phyloP scores from a whole-genome alignment of 2,888 invertebrate genomes.

The Metacarcinus magister region DNA sequence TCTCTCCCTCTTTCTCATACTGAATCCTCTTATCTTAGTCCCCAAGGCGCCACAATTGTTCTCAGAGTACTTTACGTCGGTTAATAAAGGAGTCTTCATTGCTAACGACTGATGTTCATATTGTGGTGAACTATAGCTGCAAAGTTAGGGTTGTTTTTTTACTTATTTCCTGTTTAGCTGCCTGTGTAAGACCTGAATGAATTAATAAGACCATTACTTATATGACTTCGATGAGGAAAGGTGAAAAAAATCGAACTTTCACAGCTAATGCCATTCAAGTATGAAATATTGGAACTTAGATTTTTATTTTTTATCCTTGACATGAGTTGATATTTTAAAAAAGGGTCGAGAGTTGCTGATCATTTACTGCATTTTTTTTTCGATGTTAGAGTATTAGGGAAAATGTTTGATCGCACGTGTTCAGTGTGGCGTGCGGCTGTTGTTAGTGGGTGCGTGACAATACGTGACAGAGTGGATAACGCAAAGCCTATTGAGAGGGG shows the following conservation, averaged over 20 bases:
- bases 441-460: neutral
- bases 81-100: neutral
- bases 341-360: too few relatives aligned
- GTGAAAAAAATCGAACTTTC: too few relatives aligned
- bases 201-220: too few relatives aligned
- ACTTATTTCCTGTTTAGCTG: too few relatives aligned
- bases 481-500: neutral
- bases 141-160: too few relatives aligned
- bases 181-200: too few relatives aligned
- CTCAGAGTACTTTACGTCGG: neutral
- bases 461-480: neutral
- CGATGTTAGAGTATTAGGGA: neutral
- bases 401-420: neutral
- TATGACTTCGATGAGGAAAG: too few relatives aligned
- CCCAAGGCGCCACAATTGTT: neutral
- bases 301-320: too few relatives aligned
- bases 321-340: too few relatives aligned
- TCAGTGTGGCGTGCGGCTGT: neutral
- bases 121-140: neutral
- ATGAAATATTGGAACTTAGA: too few relatives aligned
- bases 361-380: too few relatives aligned
- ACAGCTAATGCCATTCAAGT: too few relatives aligned
- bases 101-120: neutral
- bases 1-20: neutral
- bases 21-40: conserved; percentile 23